Base-by-base conservation (phyloP, 2,888 invertebrate genomes). In the Sphaerophoria rueppellii region DNA sequence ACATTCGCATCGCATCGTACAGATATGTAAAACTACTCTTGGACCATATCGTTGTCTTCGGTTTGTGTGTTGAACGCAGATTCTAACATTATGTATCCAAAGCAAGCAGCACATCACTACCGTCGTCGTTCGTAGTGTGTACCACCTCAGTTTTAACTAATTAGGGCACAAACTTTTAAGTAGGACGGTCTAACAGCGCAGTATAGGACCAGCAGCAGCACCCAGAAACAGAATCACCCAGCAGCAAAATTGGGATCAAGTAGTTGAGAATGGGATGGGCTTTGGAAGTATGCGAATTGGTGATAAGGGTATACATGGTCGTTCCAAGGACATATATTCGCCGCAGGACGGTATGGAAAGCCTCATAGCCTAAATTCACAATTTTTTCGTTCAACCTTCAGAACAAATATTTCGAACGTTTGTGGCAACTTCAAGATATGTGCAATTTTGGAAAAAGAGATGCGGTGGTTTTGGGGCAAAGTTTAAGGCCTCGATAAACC, bases 101-200 rank as follows among this genome's bases (percentile, higher is more conserved):
- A 37, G 48, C 50, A 65, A 37, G 43, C 57, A 50, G 48, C n/a
- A 46, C 67, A 48, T 14, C 24, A 57, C 55, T 40, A 43, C 2
- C 43, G 12, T 9, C 9, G 16, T 9, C 35, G 67, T 34, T 34
- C 37, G 34, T 52, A 24, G 34, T 63, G 34, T 14, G 61, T n/a
- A 12, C 1, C 11, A 73, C 72, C 54, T 79, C 67, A 75, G 60
- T 79, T 79, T 83, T 65, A 79, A 74, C 82, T 83, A 83, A 83
- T 83, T 83, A 83, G 82, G 71, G 74, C 79, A 83, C 79, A 83
- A 83, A 83, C 60, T 83, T 79, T 75, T 67, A 83, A 83, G 65
- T 83, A 60, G 82, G 46, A 61, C 82, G 73, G 75, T 74, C 74
- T 67, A 63, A 78, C 65, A 74, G 82, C 58, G 71, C 75, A 83